Conservation (phyloP, 2,888 invertebrate genomes). For the Xylota segnis region DNA sequence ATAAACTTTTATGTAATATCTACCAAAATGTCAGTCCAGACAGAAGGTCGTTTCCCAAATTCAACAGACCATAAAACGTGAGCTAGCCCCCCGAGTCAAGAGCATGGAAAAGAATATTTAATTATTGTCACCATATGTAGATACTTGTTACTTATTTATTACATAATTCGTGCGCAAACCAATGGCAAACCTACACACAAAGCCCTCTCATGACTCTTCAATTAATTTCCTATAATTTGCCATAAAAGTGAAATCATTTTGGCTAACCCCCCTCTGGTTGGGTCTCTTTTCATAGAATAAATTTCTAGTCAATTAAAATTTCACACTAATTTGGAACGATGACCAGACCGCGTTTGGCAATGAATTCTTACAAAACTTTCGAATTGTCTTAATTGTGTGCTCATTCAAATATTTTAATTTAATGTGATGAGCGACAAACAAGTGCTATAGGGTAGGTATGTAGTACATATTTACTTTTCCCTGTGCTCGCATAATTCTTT, state of each 20-base stretch:
- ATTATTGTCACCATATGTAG: conserved; percentile 58
- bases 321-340: conserved; percentile 33
- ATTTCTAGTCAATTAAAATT: conserved; percentile 43
- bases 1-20: conserved; percentile 31
- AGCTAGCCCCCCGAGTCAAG: conserved; percentile 24
- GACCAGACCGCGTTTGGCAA: not conserved
- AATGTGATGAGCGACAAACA: not conserved
- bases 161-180: conserved; percentile 48
- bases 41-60: conserved; percentile 57
- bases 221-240: conserved; percentile 50
- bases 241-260: conserved; percentile 32
- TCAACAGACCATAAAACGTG: conserved; percentile 63
- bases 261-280: not conserved
- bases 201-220: conserved; percentile 32
- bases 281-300: not conserved
- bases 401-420: conserved; percentile 43
- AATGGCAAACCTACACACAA: conserved; percentile 23
- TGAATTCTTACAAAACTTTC: conserved; percentile 17
- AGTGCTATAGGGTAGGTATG: not conserved
- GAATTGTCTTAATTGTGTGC: conserved; percentile 35
- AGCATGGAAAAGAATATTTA: conserved; percentile 60
- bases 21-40: conserved; percentile 20
- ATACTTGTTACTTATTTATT: conserved; percentile 41
- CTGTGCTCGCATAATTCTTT: conserved; percentile 7
- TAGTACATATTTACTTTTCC: not conserved